phyloP scores from a whole-genome alignment of 2,113 vertebrate species.

The Vimba vimba region DNA sequence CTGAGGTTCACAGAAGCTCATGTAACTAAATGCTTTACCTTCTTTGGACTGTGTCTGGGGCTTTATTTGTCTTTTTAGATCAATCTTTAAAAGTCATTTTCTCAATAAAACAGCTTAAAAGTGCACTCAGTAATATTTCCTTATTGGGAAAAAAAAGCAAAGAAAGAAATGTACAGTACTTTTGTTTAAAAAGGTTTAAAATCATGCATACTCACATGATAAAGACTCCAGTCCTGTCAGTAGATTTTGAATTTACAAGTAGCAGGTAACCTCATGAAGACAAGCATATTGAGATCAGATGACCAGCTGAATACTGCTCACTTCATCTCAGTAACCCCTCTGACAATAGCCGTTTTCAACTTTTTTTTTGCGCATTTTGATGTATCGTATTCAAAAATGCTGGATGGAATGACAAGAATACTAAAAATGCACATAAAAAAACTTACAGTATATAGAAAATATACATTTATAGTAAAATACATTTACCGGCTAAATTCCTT shows the following conservation, averaged over 20 bases:
- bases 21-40: slow-evolving; percentile 29
- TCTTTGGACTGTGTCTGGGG: not conserved
- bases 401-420: too few relatives aligned
- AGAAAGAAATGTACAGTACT: not conserved
- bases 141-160: not conserved
- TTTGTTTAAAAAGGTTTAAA: not conserved
- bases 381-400: too few relatives aligned
- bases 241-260: not conserved
- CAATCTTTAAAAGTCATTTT: not conserved
- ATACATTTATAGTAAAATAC: too few relatives aligned
- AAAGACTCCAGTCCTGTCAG: not conserved
- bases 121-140: not conserved
- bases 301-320: too few relatives aligned
- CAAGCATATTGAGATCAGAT: not conserved
- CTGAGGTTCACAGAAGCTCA: slow-evolving; percentile 23
- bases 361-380: too few relatives aligned
- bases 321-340: too few relatives aligned
- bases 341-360: too few relatives aligned
- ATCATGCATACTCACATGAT: not conserved
- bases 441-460: too few relatives aligned
- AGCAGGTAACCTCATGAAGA: not conserved
- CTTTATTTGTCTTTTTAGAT: slow-evolving; percentile 16
- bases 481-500: too few relatives aligned
- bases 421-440: too few relatives aligned
- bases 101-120: slow-evolving; percentile 1